These are phyloP conservation scores for Augochlorella aurata DNA, from an alignment of 2,888 invertebrate genomes.

Conservation along the genomic window DNA sequence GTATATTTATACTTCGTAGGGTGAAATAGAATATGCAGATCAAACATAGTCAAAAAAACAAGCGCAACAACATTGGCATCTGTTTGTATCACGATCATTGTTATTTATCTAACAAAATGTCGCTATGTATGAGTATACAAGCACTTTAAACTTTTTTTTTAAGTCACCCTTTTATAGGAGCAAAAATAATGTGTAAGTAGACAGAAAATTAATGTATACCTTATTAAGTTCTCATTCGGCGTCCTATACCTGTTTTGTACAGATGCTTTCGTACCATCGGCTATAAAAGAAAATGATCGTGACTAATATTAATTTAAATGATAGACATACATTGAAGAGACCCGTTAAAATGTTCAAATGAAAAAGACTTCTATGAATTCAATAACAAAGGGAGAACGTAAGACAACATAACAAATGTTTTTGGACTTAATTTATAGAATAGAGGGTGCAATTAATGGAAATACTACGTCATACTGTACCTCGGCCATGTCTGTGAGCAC, in stretches of 20 bases:
- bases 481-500: slow-evolving; percentile 86
- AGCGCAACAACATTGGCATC: slow-evolving; percentile 62
- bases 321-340: not conserved
- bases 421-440: not conserved
- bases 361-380: not conserved
- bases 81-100: slow-evolving; percentile 60
- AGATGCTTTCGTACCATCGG: slow-evolving; percentile 82
- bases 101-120: slow-evolving; percentile 57
- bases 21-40: slow-evolving; percentile 60
- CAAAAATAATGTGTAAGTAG: slow-evolving; percentile 39
- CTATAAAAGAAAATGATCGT: slow-evolving; percentile 65
- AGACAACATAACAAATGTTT: no score
- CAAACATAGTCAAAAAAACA: slow-evolving; percentile 62
- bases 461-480: slow-evolving; percentile 72
- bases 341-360: not conserved
- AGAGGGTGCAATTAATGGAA: not conserved
- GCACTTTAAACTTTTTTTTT: slow-evolving; percentile 50
- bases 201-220: slow-evolving; percentile 80
- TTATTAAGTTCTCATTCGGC: slow-evolving; percentile 89
- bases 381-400: no score
- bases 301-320: not conserved
- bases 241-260: slow-evolving; percentile 85
- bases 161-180: slow-evolving; percentile 53
- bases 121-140: slow-evolving; percentile 58
- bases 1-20: slow-evolving; percentile 55